Base-by-base conservation (phyloP, 2,888 invertebrate genomes). In the Dolichomitus sp. region DNA sequence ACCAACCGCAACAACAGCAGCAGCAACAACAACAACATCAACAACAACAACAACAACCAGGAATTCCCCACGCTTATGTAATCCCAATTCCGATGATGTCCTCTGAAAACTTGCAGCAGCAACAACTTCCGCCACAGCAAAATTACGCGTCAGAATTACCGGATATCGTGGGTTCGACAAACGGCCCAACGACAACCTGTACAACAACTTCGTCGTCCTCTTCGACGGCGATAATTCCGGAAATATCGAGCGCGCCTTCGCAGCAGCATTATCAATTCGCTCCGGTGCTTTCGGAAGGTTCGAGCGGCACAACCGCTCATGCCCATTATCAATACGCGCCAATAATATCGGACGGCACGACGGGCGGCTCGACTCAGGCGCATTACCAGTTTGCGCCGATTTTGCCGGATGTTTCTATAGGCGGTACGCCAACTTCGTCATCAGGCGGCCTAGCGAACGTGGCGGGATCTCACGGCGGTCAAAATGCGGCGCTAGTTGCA, bases 1-100 rank as follows among this genome's bases (percentile, higher is more conserved):
- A 90, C 93, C 87, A n/a, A n/a, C 91, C 93, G 84, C 93, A 93
- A 70, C 92, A 90, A 84, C 87, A 91, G 81, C 91, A 90, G 77
- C 87, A 88, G 33, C 72, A 54, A 17, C 59, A 74, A 48, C 66
- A 87, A 50, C 86, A 87, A 70, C 83, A 87, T 37, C 57, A 59
- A 27, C 80, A 78, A 27, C 89, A 86, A 78, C 88, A 87, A 57
- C 90, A 89, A 79, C 87, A 89, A 48, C 66, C 86, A 68, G 87
- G 89, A 80, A 91, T 93, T 80, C 88, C 93, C 59, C 92, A 92
- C 81, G 92, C 93, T 85, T 93, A 93, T 83, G 93, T 93, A 75
- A 93, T 93, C 82, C 93, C 93, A 80, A 93, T 93, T 87, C 92
- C 93, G 85, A 90, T 93, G 86, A 90, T 93, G 90, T 90, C 93